Base-by-base conservation (phyloP, 1,140 invertebrate species). In the Bombus pyrosoma region DNA sequence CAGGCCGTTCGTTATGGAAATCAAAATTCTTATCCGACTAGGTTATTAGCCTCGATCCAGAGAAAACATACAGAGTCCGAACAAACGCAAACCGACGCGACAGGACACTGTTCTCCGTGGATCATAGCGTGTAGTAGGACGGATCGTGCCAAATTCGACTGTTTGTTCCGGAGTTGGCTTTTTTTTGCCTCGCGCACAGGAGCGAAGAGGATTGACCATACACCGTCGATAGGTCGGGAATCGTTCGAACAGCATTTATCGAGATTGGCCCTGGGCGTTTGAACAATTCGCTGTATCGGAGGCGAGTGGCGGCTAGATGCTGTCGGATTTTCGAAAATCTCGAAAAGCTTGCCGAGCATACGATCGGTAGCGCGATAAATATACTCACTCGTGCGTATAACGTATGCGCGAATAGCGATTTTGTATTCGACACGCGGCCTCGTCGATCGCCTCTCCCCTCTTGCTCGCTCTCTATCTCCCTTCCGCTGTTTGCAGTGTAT, bases 181-280 rank as follows among this genome's bases (percentile, higher is more conserved):
- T 68, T 77, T 37, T 15, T 34, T 43, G 5, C 22, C 64, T 62
- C 39, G 53, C 68, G 25, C 57, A 77, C 37, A 81, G 85, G 22
- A 47, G 13, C 62, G 62, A 64, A 47, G 66, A 72, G 59, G 66
- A 74, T 59, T 68, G 66, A 9, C 37, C 68, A 39, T 62, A 41
- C 2, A 68, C 47, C 73, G 82, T 88, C 86, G 86, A 87, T 81
- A 75, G 85, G 81, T 90, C 83, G 89, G 86, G 86, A 87, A 90
- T 90, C 86, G 89, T 81, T 90, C 72, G 79, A 88, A 87, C 86
- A 75, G 73, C 86, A 83, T 90, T 90, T 90, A 90, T 90, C 89
- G 89, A 87, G 89, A 90, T 90, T 90, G 89, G 73, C 89, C 86
- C 39, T 39, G 88, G 62, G 86, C 80, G 80, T 90, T 90, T 86